Conservation (phyloP, 1,140 invertebrate genomes). For the Aphelinus certus region DNA sequence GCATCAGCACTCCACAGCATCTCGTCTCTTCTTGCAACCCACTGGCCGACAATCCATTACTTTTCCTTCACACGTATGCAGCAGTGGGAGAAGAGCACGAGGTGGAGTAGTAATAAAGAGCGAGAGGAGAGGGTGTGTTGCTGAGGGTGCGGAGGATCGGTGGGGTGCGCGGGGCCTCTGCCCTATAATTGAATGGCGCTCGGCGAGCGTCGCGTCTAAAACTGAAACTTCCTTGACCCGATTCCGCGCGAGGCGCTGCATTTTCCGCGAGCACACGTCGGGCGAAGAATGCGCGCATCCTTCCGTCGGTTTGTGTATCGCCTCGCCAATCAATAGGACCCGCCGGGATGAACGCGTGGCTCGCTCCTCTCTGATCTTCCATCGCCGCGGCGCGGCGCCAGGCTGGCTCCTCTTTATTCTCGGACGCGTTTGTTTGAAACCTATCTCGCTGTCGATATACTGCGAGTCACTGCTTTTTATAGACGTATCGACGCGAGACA, state of each 20-base stretch:
- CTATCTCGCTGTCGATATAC: not conserved
- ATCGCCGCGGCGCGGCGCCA: not conserved
- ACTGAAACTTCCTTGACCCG: conserved; percentile 34
- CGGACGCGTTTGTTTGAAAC: not conserved
- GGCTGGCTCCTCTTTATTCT: too few relatives aligned
- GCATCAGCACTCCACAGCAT: too few relatives aligned
- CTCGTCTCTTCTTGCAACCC: too few relatives aligned
- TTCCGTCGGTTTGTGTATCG: not conserved
- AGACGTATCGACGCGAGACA: not conserved
- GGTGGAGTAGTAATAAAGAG: too few relatives aligned
- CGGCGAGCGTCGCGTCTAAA: conserved; percentile 8
- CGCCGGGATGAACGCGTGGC: too few relatives aligned
- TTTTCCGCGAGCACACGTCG: not conserved
- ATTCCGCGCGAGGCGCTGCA: not conserved
- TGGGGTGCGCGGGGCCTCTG: too few relatives aligned
- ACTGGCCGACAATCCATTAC: too few relatives aligned
- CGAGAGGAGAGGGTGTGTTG: too few relatives aligned
- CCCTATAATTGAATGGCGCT: too few relatives aligned
- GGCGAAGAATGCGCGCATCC: conserved; percentile 20
- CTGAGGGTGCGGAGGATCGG: too few relatives aligned
- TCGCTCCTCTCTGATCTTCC: not conserved
- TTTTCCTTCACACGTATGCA: too few relatives aligned
- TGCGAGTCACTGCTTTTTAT: not conserved
- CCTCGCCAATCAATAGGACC: not conserved
- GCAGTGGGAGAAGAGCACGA: too few relatives aligned